Percentiles rank a stretch among this genome's conserved stretches.
phyloP scores from a whole-genome alignment of 2,888 invertebrate species.

The Drosophila birchii region DNA sequence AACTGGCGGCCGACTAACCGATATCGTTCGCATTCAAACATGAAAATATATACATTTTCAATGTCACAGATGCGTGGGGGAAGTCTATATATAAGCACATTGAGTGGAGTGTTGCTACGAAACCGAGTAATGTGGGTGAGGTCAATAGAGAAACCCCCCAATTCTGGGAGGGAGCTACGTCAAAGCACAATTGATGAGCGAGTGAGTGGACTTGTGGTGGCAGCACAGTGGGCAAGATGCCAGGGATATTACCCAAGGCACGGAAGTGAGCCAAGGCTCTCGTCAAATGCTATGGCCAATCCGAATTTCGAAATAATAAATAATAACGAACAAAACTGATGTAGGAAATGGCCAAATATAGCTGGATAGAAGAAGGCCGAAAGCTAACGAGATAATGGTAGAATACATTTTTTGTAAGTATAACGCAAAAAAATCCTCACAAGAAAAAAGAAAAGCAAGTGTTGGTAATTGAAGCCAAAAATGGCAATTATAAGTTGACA shows the following conservation, averaged over 20 bases:
- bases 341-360: slow-evolving; percentile 33
- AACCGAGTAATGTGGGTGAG: slow-evolving; percentile 70
- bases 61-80: slow-evolving; percentile 53
- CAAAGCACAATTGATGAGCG: slow-evolving; percentile 40
- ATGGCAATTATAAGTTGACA: slow-evolving; percentile 43
- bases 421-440: slow-evolving; percentile 21
- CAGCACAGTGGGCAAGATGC: slow-evolving; percentile 74
- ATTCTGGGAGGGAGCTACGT: slow-evolving; percentile 19
- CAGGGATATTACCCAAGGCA: slow-evolving; percentile 53
- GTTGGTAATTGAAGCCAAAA: slow-evolving; percentile 28
- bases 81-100: slow-evolving; percentile 29
- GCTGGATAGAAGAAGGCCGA: slow-evolving; percentile 15
- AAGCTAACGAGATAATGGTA: slow-evolving; percentile 21
- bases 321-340: slow-evolving; percentile 10
- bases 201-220: slow-evolving; percentile 4
- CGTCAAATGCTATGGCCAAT: background rate
- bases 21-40: slow-evolving; percentile 35
- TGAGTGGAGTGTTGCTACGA: slow-evolving; percentile 3
- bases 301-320: slow-evolving; percentile 53
- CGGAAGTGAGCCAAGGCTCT: slow-evolving; percentile 68
- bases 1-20: slow-evolving; percentile 52
- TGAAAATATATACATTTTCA: slow-evolving; percentile 58
- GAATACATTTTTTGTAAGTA: slow-evolving; percentile 61
- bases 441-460: slow-evolving; percentile 38
- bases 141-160: slow-evolving; percentile 50